phyloP scores from a whole-genome alignment of 2,797 vertebrate genomes.

The Cynopterus sphinx region DNA sequence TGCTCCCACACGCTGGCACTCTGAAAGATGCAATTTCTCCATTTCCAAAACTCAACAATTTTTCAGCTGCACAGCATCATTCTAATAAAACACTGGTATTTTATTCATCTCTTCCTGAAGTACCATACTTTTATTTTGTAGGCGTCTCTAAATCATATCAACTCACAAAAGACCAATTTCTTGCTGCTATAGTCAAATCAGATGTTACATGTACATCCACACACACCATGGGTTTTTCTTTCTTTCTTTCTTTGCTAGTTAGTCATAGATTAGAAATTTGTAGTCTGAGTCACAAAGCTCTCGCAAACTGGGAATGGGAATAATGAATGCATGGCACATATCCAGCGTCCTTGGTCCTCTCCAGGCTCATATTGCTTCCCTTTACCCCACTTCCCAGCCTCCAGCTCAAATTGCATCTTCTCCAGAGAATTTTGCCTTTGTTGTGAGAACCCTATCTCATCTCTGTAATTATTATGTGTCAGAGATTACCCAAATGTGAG shows the following conservation, averaged over 20 bases:
- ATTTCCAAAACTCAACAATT: slow-evolving; percentile 73
- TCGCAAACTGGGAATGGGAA: not conserved
- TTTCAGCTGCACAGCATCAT: slow-evolving; percentile 59
- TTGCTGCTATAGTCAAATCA: slow-evolving; percentile 65
- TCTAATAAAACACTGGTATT: slow-evolving; percentile 76
- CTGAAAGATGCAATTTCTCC: slow-evolving; percentile 74
- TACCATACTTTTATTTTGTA: slow-evolving; percentile 67
- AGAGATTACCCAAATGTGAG: not conserved
- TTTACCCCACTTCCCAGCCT: not conserved
- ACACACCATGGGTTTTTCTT: not conserved
- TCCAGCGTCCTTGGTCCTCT: not conserved
- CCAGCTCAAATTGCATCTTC: not conserved
- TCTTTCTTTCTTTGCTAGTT: slow-evolving; percentile 42
- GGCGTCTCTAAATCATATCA: slow-evolving; percentile 73
- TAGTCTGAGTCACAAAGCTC: slow-evolving; percentile 46
- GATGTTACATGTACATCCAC: slow-evolving; percentile 19
- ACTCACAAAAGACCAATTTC: slow-evolving; percentile 71
- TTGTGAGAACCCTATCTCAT: not conserved
- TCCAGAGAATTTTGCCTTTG: not conserved
- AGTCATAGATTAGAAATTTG: slow-evolving; percentile 67
- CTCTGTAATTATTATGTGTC: slow-evolving; percentile 10
- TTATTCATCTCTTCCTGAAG: slow-evolving; percentile 73
- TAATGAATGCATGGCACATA: not conserved
- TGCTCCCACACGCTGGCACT: not conserved
- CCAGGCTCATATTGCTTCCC: not conserved